phyloP scores from a whole-genome alignment of 2,797 vertebrate species.

The Anableps anableps region DNA sequence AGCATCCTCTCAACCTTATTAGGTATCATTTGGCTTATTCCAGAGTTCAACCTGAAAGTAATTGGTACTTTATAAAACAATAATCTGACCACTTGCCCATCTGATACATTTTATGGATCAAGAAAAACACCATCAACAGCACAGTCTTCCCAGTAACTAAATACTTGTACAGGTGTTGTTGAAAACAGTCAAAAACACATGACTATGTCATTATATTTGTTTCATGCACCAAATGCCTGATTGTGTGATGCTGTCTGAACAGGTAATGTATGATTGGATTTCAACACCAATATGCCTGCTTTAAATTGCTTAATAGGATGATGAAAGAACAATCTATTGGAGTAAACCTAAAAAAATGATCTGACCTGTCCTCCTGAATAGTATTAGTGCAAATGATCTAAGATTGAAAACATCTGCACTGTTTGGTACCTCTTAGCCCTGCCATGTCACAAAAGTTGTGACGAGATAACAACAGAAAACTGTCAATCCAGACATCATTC shows the following conservation, averaged over 20 bases:
- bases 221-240: neutral
- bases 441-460: constrained; percentile 20
- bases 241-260: neutral
- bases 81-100: neutral
- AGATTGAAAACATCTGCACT: constrained; percentile 61
- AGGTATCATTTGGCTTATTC: neutral
- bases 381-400: constrained; percentile 40
- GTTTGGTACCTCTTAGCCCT: constrained; percentile 29
- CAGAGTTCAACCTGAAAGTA: neutral
- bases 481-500: constrained; percentile 40
- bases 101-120: neutral
- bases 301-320: too few relatives aligned
- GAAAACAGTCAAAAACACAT: neutral
- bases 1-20: neutral
- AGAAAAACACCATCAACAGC: neutral
- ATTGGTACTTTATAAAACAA: neutral
- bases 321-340: too few relatives aligned
- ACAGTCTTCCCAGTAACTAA: neutral
- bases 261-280: neutral
- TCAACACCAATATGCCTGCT: too few relatives aligned
- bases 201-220: neutral
- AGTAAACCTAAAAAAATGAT: constrained; percentile 22
- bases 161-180: neutral
- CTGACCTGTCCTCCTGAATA: constrained; percentile 26
- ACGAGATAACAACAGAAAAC: constrained; percentile 27